phyloP scores from a whole-genome alignment of 2,888 invertebrate species.

The Alsophila aescularia region DNA sequence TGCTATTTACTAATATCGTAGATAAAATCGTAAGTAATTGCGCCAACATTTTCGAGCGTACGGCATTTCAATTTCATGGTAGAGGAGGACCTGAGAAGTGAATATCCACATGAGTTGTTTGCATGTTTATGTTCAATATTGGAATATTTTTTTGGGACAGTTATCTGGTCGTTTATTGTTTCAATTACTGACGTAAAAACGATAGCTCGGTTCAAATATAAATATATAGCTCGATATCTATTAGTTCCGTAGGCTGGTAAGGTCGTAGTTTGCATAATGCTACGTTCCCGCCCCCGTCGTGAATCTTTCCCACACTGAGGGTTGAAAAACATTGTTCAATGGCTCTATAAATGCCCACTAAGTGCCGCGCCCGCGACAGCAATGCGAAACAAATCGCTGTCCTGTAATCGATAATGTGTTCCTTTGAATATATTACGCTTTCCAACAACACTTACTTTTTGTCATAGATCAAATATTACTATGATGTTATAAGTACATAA shows the following conservation, averaged over 20 bases:
- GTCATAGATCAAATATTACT: conserved; percentile 16
- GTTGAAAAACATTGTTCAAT: conserved; percentile 51
- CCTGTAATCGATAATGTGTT: conserved; percentile 67
- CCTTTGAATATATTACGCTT: too few species aligned
- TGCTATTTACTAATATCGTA: too few species aligned
- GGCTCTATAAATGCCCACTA: conserved; percentile 61
- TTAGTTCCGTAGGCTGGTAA: conserved; percentile 5
- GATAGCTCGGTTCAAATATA: background rate
- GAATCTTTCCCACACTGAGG: conserved; percentile 38
- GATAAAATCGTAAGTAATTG: conserved; percentile 19
- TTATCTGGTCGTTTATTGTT: background rate
- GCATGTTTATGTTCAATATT: too few species aligned
- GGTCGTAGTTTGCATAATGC: conserved; percentile 27
- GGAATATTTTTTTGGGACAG: background rate
- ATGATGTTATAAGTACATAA: too few species aligned
- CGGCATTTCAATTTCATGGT: background rate
- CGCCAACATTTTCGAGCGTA: background rate
- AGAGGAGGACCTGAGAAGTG: background rate
- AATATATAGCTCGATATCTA: conserved; percentile 5
- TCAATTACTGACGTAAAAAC: background rate
- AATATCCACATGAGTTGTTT: too few species aligned
- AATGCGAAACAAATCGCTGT: conserved; percentile 61
- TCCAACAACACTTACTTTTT: conserved; percentile 40
- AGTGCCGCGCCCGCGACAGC: conserved; percentile 56
- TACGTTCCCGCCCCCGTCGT: conserved; percentile 15